phyloP scores from a whole-genome alignment of 2,888 invertebrate species.

The Limnephilus auricula region DNA sequence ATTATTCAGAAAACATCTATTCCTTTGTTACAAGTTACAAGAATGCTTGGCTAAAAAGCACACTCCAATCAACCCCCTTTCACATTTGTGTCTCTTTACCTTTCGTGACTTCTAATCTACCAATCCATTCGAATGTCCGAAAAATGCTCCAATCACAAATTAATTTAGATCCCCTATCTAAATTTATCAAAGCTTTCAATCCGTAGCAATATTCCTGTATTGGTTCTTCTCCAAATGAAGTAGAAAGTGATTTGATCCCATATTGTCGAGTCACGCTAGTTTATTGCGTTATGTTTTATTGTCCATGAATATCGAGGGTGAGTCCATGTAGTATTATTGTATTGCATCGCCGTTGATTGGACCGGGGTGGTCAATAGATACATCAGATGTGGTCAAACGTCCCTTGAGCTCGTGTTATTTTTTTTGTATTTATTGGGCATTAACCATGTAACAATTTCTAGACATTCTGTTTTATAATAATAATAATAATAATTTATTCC shows the following conservation, averaged over 20 bases:
- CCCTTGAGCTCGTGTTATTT: background rate
- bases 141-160: background rate
- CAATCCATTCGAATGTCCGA: background rate
- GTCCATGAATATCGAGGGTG: conserved; percentile 13
- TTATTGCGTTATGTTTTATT: conserved; percentile 37
- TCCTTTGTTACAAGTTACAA: background rate
- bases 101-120: background rate
- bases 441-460: too few species aligned
- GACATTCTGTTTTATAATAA: too few species aligned
- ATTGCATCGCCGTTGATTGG: conserved; percentile 17
- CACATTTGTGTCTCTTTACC: background rate
- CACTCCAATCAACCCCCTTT: background rate
- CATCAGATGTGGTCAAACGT: background rate
- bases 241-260: background rate
- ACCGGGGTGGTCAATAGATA: conserved; percentile 25
- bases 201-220: background rate
- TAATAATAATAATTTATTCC: too few species aligned
- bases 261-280: conserved; percentile 39
- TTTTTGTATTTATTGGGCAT: background rate
- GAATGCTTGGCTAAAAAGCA: background rate
- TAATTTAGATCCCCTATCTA: conserved; percentile 3
- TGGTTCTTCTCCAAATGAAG: conserved; percentile 38
- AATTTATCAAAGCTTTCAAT: conserved; percentile 28
- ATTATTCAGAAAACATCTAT: background rate
- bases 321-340: background rate